Base-by-base conservation (phyloP, 2,113 vertebrate genomes). In the Chrysemys picta region DNA sequence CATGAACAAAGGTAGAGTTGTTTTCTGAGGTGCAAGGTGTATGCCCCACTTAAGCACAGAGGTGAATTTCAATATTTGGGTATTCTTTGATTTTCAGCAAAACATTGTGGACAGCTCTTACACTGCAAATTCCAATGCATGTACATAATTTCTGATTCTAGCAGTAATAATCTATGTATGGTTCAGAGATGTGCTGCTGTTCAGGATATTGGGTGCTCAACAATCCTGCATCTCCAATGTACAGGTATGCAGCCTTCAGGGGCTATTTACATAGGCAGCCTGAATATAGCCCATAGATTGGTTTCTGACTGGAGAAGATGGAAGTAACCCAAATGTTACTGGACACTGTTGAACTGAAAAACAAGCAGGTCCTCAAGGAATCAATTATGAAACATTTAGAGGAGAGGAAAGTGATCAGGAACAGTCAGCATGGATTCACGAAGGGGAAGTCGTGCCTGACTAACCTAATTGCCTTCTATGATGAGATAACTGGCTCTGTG, bases 111-210 rank as follows among this genome's bases (percentile, higher is more conserved):
- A 27, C 35, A 24, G 35, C 10, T 49, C 53, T 47, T 83, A 38
- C 38, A 45, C 38, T 53, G 50, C 24, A 42, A 72, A 80, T 79
- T 38, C 27, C 29, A 25, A 3, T 42, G 54, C 3, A n/a, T 59
- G 31, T 16, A 25, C 35, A 45, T 80, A 10, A 50, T 50, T 80
- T 22, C 75, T 79, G 69, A 78, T 56, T n/a, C 19, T 57, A 45
- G 31, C 31, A 79, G 78, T 24, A 12, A 29, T 0, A 0, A 29
- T 10, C 50, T 0, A 0, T 31, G 45, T 79, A 69, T 53, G 81
- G 17, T 13, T 65, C 69, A 42, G 57, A 75, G 57, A 88, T 17
- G 53, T 22, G 42, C 50, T 65, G 31, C 50, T 42, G 38, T 92
- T 89, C 38, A 54, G 24, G 86, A 10, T 2, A 4, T 8, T 1